phyloP scores from a whole-genome alignment of 2,797 vertebrate species.

The Limnodromus scolopaceus region DNA sequence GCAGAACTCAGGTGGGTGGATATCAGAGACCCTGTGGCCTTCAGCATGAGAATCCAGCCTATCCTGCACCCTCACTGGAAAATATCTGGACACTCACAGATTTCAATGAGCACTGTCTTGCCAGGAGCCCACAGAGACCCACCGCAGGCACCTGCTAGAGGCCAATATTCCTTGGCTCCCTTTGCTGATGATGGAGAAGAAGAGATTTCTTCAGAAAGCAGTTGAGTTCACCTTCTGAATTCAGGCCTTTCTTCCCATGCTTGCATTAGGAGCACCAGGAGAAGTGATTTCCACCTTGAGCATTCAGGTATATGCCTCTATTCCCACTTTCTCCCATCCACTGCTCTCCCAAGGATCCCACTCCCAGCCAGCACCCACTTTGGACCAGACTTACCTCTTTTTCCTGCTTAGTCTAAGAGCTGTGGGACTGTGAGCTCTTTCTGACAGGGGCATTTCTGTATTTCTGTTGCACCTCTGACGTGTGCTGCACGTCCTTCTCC shows the following conservation, averaged over 20 bases:
- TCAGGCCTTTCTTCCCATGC: background rate
- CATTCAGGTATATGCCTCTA: background rate
- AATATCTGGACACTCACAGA: background rate
- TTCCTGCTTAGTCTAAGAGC: background rate
- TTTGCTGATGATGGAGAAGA: background rate
- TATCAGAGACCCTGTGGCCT: background rate
- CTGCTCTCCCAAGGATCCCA: rapidly evolving
- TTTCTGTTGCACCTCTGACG: background rate
- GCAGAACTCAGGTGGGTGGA: rapidly evolving
- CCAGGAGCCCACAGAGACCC: background rate
- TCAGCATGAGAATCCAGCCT: background rate
- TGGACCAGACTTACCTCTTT: background rate
- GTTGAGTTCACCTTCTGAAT: background rate
- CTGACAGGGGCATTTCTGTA: background rate
- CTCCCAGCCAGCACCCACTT: background rate
- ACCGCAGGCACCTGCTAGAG: background rate
- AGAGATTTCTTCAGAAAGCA: background rate
- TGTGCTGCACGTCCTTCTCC: background rate
- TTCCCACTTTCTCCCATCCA: background rate
- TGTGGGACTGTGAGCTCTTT: background rate
- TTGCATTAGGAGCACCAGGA: background rate
- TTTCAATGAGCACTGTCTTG: background rate
- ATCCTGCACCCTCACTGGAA: background rate
- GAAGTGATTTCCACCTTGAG: background rate
- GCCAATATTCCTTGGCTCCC: background rate